Base-by-base conservation (phyloP, 2,888 invertebrate species). In the Aphrophora alni region DNA sequence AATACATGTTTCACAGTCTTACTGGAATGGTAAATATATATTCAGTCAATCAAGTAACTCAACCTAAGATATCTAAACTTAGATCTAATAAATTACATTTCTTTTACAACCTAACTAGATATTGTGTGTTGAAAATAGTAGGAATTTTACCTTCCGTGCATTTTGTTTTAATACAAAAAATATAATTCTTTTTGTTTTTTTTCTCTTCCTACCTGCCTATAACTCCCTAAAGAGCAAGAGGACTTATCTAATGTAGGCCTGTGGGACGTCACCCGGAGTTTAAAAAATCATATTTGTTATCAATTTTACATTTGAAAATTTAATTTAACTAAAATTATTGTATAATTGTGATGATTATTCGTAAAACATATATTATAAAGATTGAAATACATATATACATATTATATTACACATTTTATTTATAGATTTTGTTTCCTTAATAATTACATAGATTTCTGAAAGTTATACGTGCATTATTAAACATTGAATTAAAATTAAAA, bases 141-240 rank as follows among this genome's bases (percentile, higher is more conserved):
- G 80, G 75, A 80, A 80, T 80, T 44, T 76, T 80, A 75, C 75
- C 68, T 80, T 80, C 80, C 80, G 80, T 80, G 80, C 80, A 80
- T 76, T 80, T 69, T 80, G 75, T 80, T 70, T 59, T 76, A 75
- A 80, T 80, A 80, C 80, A 80, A 80, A 80, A 80, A 80, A 80
- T 80, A 80, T 80, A 80, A 71, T 72, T 75, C 76, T 76, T 76
- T 76, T 76, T 75, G 44, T 75, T 38, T 38, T 71, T 75, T 76
- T 51, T 76, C 75, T 70, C 75, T 74, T 75, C 71, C 80, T 75
- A 75, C 44, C 7, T 8, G 33, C 14, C 44, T 74, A 21, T 27
- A 74, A 74, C 75, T 51, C 44, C 26, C 51, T 75, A 26, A 75
- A 44, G 75, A 72, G 76, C 75, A 51, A 71, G n/a, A 44, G 75